Evolutionary conservation across 2,797 vertebrate genomes (phyloP), one percentile per base, ranked within the genome.

Genomic region (Spea hammondii): DNA sequence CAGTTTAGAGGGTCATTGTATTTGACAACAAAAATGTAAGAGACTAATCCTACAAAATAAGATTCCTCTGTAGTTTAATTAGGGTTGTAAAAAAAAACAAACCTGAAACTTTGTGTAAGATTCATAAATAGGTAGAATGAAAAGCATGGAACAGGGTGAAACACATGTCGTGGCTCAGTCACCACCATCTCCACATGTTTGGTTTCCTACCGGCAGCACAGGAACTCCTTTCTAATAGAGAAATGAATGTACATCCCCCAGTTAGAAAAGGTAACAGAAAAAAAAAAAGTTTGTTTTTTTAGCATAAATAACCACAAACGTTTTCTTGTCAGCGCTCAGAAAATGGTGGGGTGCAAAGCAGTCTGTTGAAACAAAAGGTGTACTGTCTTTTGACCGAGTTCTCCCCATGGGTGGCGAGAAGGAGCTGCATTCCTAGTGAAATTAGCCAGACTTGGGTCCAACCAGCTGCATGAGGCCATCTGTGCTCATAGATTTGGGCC

Each of bases 401-500:
- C 83, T 71, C 73, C 73, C 83, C 78, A 81, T 70, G 72, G 70
- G 49, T 55, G 60, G 65, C 65, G 51, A 64, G 0, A 32, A 48
- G 78, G 80, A 78, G 84, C n/a, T 78, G 89, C 91, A 81, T 84
- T 87, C 87, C 91, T 90, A 91, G 91, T 90, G 82, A 85, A 60
- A 88, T 93, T 91, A 99, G 72, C 92, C 95, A 0, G 96, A 97
- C 84, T 95, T 97, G 76, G 89, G 84, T 82, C 94, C 94, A 85
- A 98, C 96, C 84, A 97, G 91, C 80, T 87, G 80, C 91, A 99
- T 97, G 68, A 99, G 92, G 87, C 96, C 97, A 17, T 96, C 93
- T 0, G 96, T 98, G 92, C 96, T 99, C 97, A 98, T 96, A 91
- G 96, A 98, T 84, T 98, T 98, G 86, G 97, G 97, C 11, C 97